Evolutionary conservation across 2,113 vertebrate genomes (phyloP).

Genomic region (Ia io): DNA sequence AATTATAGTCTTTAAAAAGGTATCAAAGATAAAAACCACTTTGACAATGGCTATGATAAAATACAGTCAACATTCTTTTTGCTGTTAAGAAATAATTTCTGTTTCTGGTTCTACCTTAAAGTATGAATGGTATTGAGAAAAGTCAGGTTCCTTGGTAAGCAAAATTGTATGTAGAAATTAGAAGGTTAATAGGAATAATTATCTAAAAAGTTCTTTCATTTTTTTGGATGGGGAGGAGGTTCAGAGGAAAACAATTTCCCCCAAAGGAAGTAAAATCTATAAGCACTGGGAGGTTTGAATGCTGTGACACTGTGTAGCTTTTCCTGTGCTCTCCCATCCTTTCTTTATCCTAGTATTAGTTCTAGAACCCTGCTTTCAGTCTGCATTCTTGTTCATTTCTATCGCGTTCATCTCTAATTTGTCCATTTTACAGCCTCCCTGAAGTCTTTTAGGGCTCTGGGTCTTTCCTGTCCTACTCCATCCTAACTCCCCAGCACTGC

Average conservation of each 20-base stretch:
- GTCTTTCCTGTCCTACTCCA: neutral
- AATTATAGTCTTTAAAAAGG: slow-evolving; percentile 15
- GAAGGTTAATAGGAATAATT: neutral
- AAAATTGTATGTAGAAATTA: neutral
- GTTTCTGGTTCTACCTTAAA: neutral
- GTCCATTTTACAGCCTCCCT: neutral
- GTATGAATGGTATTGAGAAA: slow-evolving; percentile 14
- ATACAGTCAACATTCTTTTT: neutral
- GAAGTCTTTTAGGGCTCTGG: neutral
- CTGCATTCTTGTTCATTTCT: neutral
- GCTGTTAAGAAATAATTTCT: slow-evolving; percentile 27
- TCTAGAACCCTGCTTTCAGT: neutral
- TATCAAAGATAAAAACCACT: neutral
- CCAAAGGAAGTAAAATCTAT: neutral
- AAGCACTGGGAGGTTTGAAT: neutral
- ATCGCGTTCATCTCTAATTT: neutral
- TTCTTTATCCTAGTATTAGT: neutral
- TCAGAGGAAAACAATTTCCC: neutral
- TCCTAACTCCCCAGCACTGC: neutral
- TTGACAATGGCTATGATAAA: neutral
- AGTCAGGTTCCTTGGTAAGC: neutral
- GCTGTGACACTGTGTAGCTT: neutral
- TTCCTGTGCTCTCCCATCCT: neutral
- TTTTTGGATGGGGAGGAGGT: neutral
- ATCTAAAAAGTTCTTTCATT: neutral